These are phyloP conservation scores for Gobio gobio DNA, from an alignment of 2,113 vertebrate genomes.

Conservation along the genomic window DNA sequence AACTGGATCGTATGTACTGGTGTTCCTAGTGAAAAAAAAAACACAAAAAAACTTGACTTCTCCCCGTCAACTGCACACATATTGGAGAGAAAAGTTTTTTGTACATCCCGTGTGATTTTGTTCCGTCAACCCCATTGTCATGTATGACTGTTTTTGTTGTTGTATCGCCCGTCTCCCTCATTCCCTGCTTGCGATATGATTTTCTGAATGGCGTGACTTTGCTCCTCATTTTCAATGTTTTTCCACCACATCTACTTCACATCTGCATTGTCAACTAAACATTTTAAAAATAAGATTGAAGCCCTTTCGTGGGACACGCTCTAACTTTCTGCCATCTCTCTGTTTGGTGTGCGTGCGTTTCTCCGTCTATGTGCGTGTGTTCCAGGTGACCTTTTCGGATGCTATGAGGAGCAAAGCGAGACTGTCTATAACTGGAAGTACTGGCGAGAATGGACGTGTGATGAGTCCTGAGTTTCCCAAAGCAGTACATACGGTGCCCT, in stretches of 20 bases:
- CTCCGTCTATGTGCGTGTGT: slow-evolving; percentile 38
- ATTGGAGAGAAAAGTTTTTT: slow-evolving; percentile 65
- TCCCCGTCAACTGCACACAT: slow-evolving; percentile 9
- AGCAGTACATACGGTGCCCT: slow-evolving; percentile 97
- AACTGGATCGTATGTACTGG: slow-evolving; percentile 78
- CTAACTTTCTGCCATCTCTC: slow-evolving; percentile 64
- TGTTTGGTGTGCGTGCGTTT: slow-evolving; percentile 56
- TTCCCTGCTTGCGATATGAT: slow-evolving; percentile 43
- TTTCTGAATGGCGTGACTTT: neutral
- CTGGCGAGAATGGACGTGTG: slow-evolving; percentile 98
- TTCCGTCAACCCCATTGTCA: slow-evolving; percentile 66
- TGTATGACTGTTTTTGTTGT: slow-evolving; percentile 72
- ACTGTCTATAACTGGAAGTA: slow-evolving; percentile 97
- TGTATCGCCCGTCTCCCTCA: slow-evolving; percentile 39
- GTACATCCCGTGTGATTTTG: slow-evolving; percentile 47
- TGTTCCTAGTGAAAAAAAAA: slow-evolving; percentile 51
- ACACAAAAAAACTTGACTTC: slow-evolving; percentile 42
- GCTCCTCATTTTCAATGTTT: slow-evolving; percentile 40
- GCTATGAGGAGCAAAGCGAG: slow-evolving; percentile 95
- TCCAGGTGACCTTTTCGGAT: slow-evolving; percentile 94
- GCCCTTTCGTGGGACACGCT: slow-evolving; percentile 11
- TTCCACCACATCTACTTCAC: slow-evolving; percentile 64
- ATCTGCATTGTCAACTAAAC: slow-evolving; percentile 64
- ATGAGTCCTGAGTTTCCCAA: slow-evolving; percentile 99
- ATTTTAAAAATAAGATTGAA: slow-evolving; percentile 54